Percentiles rank a stretch among this genome's conserved stretches.
Evolutionary conservation across 2,888 invertebrate genomes (phyloP).

Genomic region (Catotricha subobsoleta): DNA sequence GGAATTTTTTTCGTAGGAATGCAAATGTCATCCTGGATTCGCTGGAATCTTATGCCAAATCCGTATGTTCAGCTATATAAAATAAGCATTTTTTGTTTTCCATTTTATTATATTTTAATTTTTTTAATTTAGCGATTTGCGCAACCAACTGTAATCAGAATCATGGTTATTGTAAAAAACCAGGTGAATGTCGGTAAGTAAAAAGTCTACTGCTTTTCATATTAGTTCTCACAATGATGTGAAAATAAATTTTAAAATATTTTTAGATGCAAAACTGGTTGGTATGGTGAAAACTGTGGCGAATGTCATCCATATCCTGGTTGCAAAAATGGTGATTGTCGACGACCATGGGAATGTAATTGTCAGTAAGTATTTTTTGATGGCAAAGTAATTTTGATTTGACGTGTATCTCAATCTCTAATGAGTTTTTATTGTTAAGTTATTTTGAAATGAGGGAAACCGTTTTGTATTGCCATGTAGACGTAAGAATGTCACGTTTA

Average conservation of each 20-base stretch:
- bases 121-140: slow-evolving; percentile 52
- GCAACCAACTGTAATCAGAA: slow-evolving; percentile 63
- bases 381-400: too few species aligned
- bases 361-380: slow-evolving; percentile 46
- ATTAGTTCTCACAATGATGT: slow-evolving; percentile 2
- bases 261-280: slow-evolving; percentile 65
- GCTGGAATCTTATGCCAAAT: slow-evolving; percentile 75
- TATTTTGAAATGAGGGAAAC: too few species aligned
- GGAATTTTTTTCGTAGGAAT: slow-evolving; percentile 48
- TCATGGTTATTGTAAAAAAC: slow-evolving; percentile 66
- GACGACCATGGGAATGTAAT: slow-evolving; percentile 75
- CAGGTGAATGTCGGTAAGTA: slow-evolving; percentile 54
- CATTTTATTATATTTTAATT: background rate
- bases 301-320: slow-evolving; percentile 76
- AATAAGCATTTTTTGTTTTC: background rate
- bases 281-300: slow-evolving; percentile 61
- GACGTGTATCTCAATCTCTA: too few species aligned
- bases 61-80: slow-evolving; percentile 40
- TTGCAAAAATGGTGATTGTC: slow-evolving; percentile 69
- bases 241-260: slow-evolving; percentile 7
- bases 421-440: too few species aligned
- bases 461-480: too few species aligned
- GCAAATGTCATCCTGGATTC: slow-evolving; percentile 81
- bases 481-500: too few species aligned
- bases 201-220: background rate